phyloP scores from a whole-genome alignment of 2,113 vertebrate genomes.

The Odontophorus gujanensis region DNA sequence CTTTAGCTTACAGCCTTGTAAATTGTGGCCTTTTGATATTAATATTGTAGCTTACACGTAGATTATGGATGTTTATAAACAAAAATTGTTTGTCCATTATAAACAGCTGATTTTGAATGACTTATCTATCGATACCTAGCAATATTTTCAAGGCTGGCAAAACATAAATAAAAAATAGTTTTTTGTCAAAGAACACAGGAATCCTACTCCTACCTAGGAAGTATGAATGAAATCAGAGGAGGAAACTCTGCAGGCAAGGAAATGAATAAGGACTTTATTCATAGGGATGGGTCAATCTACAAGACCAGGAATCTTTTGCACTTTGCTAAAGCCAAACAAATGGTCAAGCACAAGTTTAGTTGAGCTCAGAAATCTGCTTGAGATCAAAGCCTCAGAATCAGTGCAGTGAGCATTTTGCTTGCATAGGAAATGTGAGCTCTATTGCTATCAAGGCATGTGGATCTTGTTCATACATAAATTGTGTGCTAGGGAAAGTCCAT shows the following conservation, averaged over 20 bases:
- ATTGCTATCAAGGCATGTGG: fast-evolving
- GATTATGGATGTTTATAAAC: not conserved
- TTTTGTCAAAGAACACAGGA: not conserved
- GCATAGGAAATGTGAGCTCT: not conserved
- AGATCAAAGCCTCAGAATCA: not conserved
- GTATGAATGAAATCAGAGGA: not conserved
- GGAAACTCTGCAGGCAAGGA: not conserved
- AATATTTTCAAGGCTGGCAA: not conserved
- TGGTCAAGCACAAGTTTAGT: not conserved
- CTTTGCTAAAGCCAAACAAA: not conserved
- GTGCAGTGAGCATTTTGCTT: not conserved
- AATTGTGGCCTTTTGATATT: not conserved
- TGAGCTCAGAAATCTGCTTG: not conserved
- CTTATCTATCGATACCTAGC: not conserved
- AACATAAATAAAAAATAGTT: not conserved
- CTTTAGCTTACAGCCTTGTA: not conserved
- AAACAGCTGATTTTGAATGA: not conserved
- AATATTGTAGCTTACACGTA: not conserved
- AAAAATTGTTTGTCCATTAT: not conserved
- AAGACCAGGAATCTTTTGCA: not conserved
- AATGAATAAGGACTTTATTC: not conserved
- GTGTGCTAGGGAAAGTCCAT: not conserved
- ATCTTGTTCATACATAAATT: not conserved
- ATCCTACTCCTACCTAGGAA: not conserved
- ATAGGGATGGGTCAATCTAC: not conserved